Percentiles rank a stretch among this genome's conserved stretches.
Evolutionary conservation across 2,797 vertebrate genomes (phyloP).

Genomic region (Pelobates cultripes): DNA sequence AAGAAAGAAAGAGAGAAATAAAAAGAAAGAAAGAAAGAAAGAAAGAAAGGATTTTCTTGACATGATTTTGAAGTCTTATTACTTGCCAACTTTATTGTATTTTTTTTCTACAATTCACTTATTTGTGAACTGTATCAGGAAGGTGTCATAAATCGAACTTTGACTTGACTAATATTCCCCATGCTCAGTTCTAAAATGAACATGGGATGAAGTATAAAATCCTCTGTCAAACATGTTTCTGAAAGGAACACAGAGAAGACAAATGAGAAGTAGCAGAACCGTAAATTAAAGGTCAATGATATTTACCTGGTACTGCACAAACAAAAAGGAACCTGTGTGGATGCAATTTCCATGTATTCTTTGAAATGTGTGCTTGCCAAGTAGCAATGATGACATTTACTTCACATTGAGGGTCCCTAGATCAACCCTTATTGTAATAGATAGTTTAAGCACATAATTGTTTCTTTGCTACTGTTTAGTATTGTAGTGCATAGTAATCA

Average conservation of each 20-base stretch:
- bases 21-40: too few species aligned
- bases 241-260: constrained; percentile 30
- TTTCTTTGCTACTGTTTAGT: neutral
- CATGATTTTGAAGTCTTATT: too few species aligned
- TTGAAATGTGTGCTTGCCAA: neutral
- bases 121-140: constrained; percentile 27
- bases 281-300: constrained; percentile 50
- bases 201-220: constrained; percentile 34
- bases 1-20: too few species aligned
- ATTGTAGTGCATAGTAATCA: too few species aligned
- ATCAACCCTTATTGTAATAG: neutral
- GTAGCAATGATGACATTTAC: constrained; percentile 20
- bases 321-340: neutral
- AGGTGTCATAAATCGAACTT: constrained; percentile 43
- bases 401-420: neutral
- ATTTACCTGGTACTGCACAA: constrained; percentile 34
- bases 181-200: constrained; percentile 32
- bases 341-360: neutral
- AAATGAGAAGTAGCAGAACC: constrained; percentile 27
- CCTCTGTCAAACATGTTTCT: constrained; percentile 43
- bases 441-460: neutral
- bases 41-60: too few species aligned
- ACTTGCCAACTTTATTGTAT: too few species aligned
- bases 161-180: constrained; percentile 44
- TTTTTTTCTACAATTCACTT: neutral